Conservation (phyloP, 2,797 vertebrate genomes). For the Hippoglossus hippoglossus region DNA sequence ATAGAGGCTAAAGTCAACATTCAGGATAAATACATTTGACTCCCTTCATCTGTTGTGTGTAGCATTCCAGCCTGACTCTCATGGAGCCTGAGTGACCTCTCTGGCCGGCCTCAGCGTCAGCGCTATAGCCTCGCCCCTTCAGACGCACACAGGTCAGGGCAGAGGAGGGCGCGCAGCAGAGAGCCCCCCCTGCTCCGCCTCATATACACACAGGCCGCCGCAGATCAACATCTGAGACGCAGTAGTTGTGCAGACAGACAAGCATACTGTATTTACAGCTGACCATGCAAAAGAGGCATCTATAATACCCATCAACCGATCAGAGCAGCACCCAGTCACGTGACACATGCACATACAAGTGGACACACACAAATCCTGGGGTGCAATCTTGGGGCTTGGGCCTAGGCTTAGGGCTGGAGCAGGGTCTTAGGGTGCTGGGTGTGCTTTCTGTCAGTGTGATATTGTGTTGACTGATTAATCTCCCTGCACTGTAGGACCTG, state of each 20-base stretch:
- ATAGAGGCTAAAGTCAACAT: neutral
- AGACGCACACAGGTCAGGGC: conserved; percentile 51
- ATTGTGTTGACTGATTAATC: conserved; percentile 80
- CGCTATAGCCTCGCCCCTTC: conserved; percentile 40
- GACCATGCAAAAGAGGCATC: conserved; percentile 64
- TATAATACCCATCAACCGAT: conserved; percentile 48
- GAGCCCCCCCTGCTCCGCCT: conserved; percentile 36
- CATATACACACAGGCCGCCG: conserved; percentile 65
- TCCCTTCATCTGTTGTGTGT: conserved; percentile 8
- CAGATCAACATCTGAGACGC: conserved; percentile 72
- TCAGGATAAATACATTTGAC: neutral
- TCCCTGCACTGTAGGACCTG: conserved; percentile 68
- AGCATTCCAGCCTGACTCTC: conserved; percentile 33
- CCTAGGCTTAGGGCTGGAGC: conserved; percentile 59
- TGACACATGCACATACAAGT: conserved; percentile 19
- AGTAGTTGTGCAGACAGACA: conserved; percentile 57
- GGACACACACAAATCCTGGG: conserved; percentile 42
- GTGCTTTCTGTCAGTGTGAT: conserved; percentile 61
- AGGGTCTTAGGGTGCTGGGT: conserved; percentile 49
- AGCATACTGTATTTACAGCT: conserved; percentile 63
- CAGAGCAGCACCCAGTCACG: conserved; percentile 33
- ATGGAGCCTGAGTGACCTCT: conserved; percentile 67
- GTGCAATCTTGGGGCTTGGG: conserved; percentile 55
- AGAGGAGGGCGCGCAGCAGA: conserved; percentile 47
- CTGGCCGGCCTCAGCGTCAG: conserved; percentile 53